phyloP scores from a whole-genome alignment of 2,113 vertebrate genomes.

The Sebastes schlegelii region DNA sequence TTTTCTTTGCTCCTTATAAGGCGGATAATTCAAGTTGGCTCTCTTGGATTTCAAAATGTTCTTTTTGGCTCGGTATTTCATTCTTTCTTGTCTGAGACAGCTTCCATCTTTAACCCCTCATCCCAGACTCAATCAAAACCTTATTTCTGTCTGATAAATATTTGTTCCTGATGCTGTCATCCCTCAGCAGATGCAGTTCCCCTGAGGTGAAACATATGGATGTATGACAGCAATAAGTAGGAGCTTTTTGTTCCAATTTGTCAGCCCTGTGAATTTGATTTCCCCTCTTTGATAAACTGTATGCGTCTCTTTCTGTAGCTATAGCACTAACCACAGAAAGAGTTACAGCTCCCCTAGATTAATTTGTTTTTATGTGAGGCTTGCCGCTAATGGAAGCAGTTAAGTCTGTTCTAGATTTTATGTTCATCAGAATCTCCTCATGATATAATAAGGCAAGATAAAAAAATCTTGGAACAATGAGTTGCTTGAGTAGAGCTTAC shows the following conservation, averaged over 20 bases:
- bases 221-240: slow-evolving; percentile 28
- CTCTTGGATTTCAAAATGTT: slow-evolving; percentile 56
- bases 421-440: slow-evolving; percentile 3
- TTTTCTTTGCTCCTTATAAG: slow-evolving; percentile 56
- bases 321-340: slow-evolving; percentile 5
- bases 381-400: slow-evolving; percentile 27
- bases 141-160: slow-evolving; percentile 72
- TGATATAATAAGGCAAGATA: slow-evolving; percentile 24
- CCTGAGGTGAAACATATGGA: slow-evolving; percentile 54
- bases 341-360: slow-evolving; percentile 8
- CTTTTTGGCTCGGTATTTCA: slow-evolving; percentile 59
- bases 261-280: slow-evolving; percentile 6
- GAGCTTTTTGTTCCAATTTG: slow-evolving; percentile 1
- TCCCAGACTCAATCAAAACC: slow-evolving; percentile 59
- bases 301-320: background rate
- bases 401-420: background rate
- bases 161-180: slow-evolving; percentile 61
- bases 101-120: slow-evolving; percentile 61
- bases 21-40: slow-evolving; percentile 49
- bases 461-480: slow-evolving; percentile 18
- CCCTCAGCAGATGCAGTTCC: slow-evolving; percentile 24
- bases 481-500: slow-evolving; percentile 1
- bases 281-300: slow-evolving; percentile 15
- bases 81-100: slow-evolving; percentile 66
- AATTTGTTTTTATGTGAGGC: background rate